These are phyloP conservation scores for Bubo bubo DNA, from an alignment of 2,113 vertebrate genomes.

Conservation along the genomic window DNA sequence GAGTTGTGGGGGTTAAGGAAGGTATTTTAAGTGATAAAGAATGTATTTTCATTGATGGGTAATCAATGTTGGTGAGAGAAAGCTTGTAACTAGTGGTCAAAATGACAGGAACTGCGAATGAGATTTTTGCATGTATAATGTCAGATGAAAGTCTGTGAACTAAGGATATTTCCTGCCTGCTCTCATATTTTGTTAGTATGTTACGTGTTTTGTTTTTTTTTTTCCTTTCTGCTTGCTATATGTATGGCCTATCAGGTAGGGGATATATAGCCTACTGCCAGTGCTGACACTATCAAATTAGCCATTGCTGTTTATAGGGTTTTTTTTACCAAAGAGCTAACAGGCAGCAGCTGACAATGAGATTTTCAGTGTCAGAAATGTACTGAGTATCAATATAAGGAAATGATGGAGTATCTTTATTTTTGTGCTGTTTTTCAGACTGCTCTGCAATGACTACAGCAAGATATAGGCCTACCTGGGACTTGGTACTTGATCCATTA, in stretches of 20 bases:
- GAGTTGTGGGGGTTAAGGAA: neutral
- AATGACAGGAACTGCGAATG: neutral
- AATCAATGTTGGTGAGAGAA: neutral
- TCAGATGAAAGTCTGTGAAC: neutral
- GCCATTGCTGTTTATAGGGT: neutral
- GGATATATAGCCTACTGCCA: neutral
- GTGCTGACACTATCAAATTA: neutral
- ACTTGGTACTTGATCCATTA: constrained; percentile 94
- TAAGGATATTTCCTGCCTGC: neutral
- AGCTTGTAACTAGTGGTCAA: neutral
- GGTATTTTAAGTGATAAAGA: neutral
- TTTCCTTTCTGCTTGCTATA: neutral
- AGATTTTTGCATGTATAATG: neutral
- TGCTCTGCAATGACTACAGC: constrained; percentile 90
- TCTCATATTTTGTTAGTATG: neutral
- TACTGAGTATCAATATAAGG: neutral
- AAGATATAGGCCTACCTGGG: constrained; percentile 94
- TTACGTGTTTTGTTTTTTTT: neutral
- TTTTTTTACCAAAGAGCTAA: neutral
- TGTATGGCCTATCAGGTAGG: neutral
- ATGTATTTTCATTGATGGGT: neutral
- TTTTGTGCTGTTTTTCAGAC: constrained; percentile 71
- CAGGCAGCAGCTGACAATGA: neutral
- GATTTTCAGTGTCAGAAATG: neutral
- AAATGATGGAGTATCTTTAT: neutral